A percentile compares a stretch with the other conserved stretches of the same genome.
Evolutionary conservation across 2,113 vertebrate species (phyloP).

Genomic region (Peromyscus maniculatus): DNA sequence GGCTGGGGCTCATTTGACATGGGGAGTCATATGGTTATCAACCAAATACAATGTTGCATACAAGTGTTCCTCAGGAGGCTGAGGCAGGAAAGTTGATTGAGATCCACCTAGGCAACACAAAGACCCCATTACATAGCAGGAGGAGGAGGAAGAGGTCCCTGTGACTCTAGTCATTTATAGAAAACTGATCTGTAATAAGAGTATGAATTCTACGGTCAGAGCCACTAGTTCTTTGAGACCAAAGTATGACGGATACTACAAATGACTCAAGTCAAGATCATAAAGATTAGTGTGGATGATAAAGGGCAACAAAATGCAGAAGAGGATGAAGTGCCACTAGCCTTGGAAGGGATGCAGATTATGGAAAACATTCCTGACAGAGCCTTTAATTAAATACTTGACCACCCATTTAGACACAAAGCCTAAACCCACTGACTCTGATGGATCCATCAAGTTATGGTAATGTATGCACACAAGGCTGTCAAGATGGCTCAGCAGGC

Average conservation of each 20-base stretch:
- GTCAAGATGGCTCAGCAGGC: neutral
- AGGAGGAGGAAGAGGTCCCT: neutral
- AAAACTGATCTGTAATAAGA: neutral
- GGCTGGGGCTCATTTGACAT: neutral
- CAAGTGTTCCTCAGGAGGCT: neutral
- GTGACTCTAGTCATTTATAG: too few species aligned
- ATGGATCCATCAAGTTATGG: neutral
- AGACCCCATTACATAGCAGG: too few species aligned
- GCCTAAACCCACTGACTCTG: neutral
- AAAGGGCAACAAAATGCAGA: neutral
- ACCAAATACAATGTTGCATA: neutral
- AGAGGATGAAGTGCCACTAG: neutral
- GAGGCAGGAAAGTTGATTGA: neutral
- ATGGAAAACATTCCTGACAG: neutral
- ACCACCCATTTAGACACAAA: neutral
- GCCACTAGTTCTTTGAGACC: neutral
- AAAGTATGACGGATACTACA: neutral
- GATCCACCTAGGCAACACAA: neutral
- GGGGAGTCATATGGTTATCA: neutral
- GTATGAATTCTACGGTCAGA: neutral
- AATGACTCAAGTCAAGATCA: neutral
- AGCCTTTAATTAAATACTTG: neutral
- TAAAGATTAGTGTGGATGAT: neutral
- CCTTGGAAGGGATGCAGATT: neutral
- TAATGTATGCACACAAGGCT: neutral